Evolutionary conservation across 2,797 vertebrate species (phyloP), one percentile per base, ranked within the genome.

Genomic region (Antennarius maculatus): DNA sequence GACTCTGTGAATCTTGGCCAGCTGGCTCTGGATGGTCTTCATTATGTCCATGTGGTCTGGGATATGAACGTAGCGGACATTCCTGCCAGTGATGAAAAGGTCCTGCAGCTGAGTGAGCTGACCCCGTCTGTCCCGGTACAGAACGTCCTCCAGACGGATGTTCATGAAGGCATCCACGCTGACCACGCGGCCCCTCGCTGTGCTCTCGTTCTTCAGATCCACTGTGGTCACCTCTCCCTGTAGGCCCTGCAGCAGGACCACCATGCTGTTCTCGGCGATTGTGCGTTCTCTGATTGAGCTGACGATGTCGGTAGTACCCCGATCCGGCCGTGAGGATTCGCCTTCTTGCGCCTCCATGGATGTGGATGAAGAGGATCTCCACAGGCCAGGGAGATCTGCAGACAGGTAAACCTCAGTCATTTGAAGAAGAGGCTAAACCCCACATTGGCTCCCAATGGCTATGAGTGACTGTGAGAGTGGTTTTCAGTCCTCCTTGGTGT

Each of bases 111-210:
- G 63, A 0, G 88, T 88, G 73, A 86, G 63, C 0, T 58, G 28
- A 0, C 96, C 97, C 3, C 59, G 80, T 4, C 95, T 80, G 91
- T 98, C 95, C 0, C 87, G 93, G 88, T 94, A 96, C 28, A 93
- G 84, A 51, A 97, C 96, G 0, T 94, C 77, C 1, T 91, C 89
- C 84, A 99, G 89, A 0, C 96, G 94, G 53, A 98, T 49, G 71
- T 99, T 99, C 97, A 99, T 99, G 87, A 97, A 99, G 71, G 96
- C 96, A 9, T 99, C 97, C 12, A 99, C 97, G 3, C 93, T 97
- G 76, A 95, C 74, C 52, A 98, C 47, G 0, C 93, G 91, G 1
- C 97, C 97, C 0, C 61, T 85, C 0, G 95, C 97, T 1, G 91
- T 79, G 70, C 95, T 96, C 91, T 99, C 97, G 1, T 99, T 93